These are phyloP conservation scores for Maniola hyperantus DNA, from an alignment of 2,888 invertebrate genomes.

Conservation along the genomic window DNA sequence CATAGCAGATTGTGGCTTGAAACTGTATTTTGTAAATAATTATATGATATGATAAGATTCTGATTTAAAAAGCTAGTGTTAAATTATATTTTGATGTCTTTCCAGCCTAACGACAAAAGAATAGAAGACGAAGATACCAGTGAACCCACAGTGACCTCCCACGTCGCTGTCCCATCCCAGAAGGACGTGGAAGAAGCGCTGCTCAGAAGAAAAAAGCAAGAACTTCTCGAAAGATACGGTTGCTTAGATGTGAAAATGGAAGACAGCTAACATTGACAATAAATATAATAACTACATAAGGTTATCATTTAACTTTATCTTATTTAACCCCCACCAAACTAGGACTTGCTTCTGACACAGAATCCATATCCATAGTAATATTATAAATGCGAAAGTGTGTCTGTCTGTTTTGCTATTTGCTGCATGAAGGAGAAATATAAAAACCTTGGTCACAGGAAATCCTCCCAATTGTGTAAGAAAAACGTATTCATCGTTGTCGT, in stretches of 20 bases:
- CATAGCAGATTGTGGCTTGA: too few relatives aligned
- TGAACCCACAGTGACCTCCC: slow-evolving; percentile 65
- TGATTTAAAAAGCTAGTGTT: not conserved
- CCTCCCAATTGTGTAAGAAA: too few relatives aligned
- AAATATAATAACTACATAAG: slow-evolving; percentile 25
- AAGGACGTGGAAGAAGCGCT: slow-evolving; percentile 97
- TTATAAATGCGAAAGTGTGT: too few relatives aligned
- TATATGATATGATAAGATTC: too few relatives aligned
- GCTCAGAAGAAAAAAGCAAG: slow-evolving; percentile 94
- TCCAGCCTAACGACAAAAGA: slow-evolving; percentile 72
- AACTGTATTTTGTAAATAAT: too few relatives aligned
- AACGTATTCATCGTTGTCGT: too few relatives aligned
- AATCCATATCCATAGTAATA: too few relatives aligned
- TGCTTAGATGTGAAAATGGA: slow-evolving; percentile 77
- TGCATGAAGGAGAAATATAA: too few relatives aligned
- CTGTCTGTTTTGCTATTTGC: too few relatives aligned
- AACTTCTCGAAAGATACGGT: slow-evolving; percentile 93
- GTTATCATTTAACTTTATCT: not conserved
- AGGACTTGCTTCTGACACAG: too few relatives aligned
- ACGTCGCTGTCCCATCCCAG: slow-evolving; percentile 97
- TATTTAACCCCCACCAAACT: not conserved
- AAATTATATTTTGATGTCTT: slow-evolving; percentile 20
- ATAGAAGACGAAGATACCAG: slow-evolving; percentile 58
- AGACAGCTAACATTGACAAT: slow-evolving; percentile 53
- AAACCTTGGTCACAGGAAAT: too few relatives aligned